Evolutionary conservation across 2,888 invertebrate species (phyloP), one percentile per base, ranked within the genome.

Genomic region (Ichneumoninae sp.): DNA sequence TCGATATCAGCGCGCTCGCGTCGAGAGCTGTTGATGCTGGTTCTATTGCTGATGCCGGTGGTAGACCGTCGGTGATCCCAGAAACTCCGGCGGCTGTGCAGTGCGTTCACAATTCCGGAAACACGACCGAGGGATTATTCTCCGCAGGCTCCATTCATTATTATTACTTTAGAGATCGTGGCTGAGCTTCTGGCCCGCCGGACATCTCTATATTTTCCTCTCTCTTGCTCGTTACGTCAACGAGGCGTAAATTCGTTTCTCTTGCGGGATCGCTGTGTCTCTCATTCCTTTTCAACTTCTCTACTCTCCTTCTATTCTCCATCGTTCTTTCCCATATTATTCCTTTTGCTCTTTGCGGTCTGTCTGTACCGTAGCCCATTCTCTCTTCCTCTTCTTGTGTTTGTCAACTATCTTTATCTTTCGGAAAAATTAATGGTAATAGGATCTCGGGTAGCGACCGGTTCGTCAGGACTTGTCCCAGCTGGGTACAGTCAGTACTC

Each of bases 211-310:
- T 69, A 47, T 22, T n/a, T 40, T 71, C 69, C 22, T 73, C 44
- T 76, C 52, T 73, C 44, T 60, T 63, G 63, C 79, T 77, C 79
- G 77, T 85, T 82, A 71, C 75, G 76, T 82, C 85, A 80, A 71
- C 82, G 85, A 82, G 85, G 79, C 82, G 82, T 82, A 85, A 85
- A 85, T 85, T 85, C 82, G 75, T 85, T 85, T 82, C 79, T 80
- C 79, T 75, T 81, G 81, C 74, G 66, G 75, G 78, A 81, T 85
- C 85, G 71, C 57, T 50, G 70, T 19, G 60, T 47, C 73, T 54
- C 68, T 44, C 54, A 8, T 74, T 76, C 74, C 33, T 19, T 44
- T 71, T 44, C 40, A 22, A 5, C 8, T 13, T 1, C 60, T 3
- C 50, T 70, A 70, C 33, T 33, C 78, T 63, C 81, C 57, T 79